phyloP scores from a whole-genome alignment of 35 echinoderm and acorn worm species.

The Apostichopus parvimensis region DNA sequence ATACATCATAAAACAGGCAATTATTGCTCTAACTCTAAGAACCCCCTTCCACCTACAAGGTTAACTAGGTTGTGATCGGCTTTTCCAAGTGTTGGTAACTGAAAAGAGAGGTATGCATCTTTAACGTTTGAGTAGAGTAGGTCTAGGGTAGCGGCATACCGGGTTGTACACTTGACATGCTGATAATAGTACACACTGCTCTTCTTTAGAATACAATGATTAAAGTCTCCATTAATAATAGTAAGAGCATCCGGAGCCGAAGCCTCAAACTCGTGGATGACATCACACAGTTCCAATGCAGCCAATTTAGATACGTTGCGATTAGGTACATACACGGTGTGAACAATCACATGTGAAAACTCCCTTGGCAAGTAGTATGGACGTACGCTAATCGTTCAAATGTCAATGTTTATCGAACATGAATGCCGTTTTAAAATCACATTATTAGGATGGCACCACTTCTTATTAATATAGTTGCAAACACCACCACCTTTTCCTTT shows the following conservation, averaged over 20 bases:
- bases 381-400: constrained; percentile 50
- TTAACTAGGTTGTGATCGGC: constrained; percentile 38
- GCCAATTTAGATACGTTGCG: constrained; percentile 11
- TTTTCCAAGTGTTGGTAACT: neutral
- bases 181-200: neutral
- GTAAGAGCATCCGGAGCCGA: neutral
- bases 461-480: constrained; percentile 53
- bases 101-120: constrained; percentile 14
- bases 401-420: constrained; percentile 59
- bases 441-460: constrained; percentile 70
- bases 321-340: constrained; percentile 36
- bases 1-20: no score
- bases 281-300: constrained; percentile 28
- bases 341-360: constrained; percentile 64
- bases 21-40: no score
- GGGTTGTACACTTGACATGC: constrained; percentile 66
- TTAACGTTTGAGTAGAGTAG: constrained; percentile 47
- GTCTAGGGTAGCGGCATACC: neutral
- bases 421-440: constrained; percentile 51
- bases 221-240: neutral
- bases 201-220: no score
- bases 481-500: constrained; percentile 49
- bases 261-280: constrained; percentile 46
- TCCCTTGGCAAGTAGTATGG: constrained; percentile 54
- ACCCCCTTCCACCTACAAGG: no score